Base-by-base conservation (phyloP, 1,140 invertebrate species). In the Penaeus indicus region DNA sequence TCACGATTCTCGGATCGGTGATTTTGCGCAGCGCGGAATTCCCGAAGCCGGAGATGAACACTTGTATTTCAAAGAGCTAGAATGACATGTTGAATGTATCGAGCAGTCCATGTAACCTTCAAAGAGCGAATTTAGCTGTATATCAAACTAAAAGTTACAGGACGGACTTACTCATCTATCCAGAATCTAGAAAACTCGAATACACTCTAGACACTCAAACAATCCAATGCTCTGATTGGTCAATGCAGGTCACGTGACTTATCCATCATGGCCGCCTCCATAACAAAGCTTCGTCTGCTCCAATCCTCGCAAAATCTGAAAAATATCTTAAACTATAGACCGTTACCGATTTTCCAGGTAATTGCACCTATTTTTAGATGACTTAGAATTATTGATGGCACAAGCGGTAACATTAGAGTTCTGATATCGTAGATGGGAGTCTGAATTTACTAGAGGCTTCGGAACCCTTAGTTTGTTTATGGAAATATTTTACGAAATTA, bases 251-350 rank as follows among this genome's bases (percentile, higher is more conserved):
- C 93, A 93, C 92, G 92, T 93, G 93, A 92, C 91, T 83, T 86
- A 91, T 27, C 83, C 90, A 90, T 88, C 90, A 94, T 95, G 94
- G 94, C 94, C 92, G 93, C 94, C 92, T 93, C 95, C 93, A 94
- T 94, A 92, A 85, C 60, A 85, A 81, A 63, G 61, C 38, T 90
- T 75, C 75, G 77, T 67, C 75, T 88, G 81, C 77, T 83, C 13
- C 69, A 32, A 13, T 25, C 27, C 16, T 38, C 4, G 62, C 69
- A 61, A 69, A 75, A 61, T 38, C 25, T 42, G 62, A 67, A 16
- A 67, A 61, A 38, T 25, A 47, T 21, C 32, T 18, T 78, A 13
- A 62, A 22, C 32, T 13, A 22, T 62, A 64, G 19, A 47, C 72
- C 47, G 60, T 18, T 77, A n/a, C 21, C 22, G 18, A 18, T 22